Evolutionary conservation across 2,113 vertebrate genomes (phyloP).

Genomic region (Harpagus bidentatus): DNA sequence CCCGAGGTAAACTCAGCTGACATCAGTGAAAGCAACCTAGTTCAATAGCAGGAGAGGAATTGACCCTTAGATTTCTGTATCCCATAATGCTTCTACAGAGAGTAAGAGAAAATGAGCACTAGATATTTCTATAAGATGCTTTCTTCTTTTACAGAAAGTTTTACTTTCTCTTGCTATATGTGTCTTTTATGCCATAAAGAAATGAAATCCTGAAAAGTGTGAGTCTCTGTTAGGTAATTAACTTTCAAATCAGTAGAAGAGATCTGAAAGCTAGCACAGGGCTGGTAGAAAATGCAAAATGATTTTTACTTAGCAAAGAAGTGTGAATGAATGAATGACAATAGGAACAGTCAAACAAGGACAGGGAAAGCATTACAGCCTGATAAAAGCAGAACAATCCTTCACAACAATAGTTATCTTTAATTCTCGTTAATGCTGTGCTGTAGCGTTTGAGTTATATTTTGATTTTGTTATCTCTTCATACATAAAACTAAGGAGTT

Average conservation of each 20-base stretch:
- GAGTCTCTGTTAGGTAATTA: slow-evolving; percentile 58
- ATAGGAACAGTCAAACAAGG: slow-evolving; percentile 34
- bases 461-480: slow-evolving; percentile 45
- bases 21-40: background rate
- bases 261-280: slow-evolving; percentile 35
- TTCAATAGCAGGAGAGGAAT: background rate
- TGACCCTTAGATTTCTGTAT: background rate
- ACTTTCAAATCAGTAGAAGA: slow-evolving; percentile 48
- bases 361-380: background rate
- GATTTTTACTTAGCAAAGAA: slow-evolving; percentile 57
- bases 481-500: background rate
- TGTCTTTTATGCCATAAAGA: background rate
- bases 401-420: slow-evolving; percentile 27
- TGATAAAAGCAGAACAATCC: slow-evolving; percentile 46
- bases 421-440: slow-evolving; percentile 8
- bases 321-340: slow-evolving; percentile 21
- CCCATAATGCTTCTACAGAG: background rate
- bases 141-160: background rate
- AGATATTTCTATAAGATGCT: background rate
- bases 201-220: slow-evolving; percentile 12
- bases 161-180: background rate
- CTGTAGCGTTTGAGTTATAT: slow-evolving; percentile 19
- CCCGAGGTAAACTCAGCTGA: background rate
- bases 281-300: slow-evolving; percentile 22
- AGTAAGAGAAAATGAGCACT: background rate